Evolutionary conservation across 1,140 invertebrate species (phyloP), one percentile per base, ranked within the genome.

Genomic region (Drosophila azteca): DNA sequence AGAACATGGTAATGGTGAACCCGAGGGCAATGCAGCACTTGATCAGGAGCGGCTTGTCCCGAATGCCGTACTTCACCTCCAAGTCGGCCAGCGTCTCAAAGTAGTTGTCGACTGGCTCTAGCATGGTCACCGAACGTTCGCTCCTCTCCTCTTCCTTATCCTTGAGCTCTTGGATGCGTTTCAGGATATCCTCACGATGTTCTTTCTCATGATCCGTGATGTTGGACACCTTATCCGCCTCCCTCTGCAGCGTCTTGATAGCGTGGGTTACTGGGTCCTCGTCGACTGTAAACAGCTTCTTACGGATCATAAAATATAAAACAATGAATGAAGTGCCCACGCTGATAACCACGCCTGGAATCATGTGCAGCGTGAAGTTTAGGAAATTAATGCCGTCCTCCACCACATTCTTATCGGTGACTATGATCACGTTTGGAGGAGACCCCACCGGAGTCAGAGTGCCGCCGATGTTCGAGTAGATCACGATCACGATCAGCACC

Each of bases 371-470:
- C 0, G 94, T 95, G 90, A 97, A 98, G 0, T 89, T 93, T 2
- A 94, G 91, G 91, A 98, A 98, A 62, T 94, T 94, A n/a, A 97
- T 93, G 6, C 96, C 96, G 58, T 93, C 93, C 46, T 92, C 90
- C 3, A 93, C 80, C 8, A 97, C 93, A 44, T 93, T 93, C 7
- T 90, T 79, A 90, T 96, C 95, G 0, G 95, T 95, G 1, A 95
- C 95, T 48, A 97, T 96, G 54, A 97, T 97, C 13, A 97, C 96
- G 90, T 97, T 97, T 0, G 96, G 96, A 1, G 96, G 97, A 90
- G 97, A 96, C 0, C 97, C 96, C 6, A 97, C 94, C 0, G 96
- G 96, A 0, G 96, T 97, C 11, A 96, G 93, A 0, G 96, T 95
- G 0, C 97, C 96, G 0, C 97, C 97, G 46, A 97, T 95, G 78